A percentile compares a stretch with the other conserved stretches of the same genome.
phyloP scores from a whole-genome alignment of 2,888 invertebrate species.

The Pteria penguin region DNA sequence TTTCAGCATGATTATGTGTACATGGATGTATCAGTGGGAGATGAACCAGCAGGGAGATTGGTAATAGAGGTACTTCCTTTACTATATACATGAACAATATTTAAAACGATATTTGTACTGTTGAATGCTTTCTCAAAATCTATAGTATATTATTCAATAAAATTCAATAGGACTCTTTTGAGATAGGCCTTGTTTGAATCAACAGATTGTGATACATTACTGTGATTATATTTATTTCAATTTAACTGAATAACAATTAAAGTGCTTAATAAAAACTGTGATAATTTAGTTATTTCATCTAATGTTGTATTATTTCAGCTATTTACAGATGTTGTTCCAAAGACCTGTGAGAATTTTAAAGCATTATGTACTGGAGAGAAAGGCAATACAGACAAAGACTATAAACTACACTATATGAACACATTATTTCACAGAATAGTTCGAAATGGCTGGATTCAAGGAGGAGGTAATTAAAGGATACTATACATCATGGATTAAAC shows the following conservation, averaged over 20 bases:
- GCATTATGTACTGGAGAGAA: constrained; percentile 79
- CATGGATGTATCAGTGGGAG: constrained; percentile 75
- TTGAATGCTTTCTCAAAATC: no score
- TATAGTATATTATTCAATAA: no score
- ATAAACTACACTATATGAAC: constrained; percentile 80
- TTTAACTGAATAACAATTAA: no score
- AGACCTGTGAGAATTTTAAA: constrained; percentile 88
- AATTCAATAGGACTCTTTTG: no score
- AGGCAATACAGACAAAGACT: constrained; percentile 71
- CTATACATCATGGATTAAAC: no score
- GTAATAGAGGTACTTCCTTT: constrained; percentile 78
- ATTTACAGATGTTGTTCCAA: constrained; percentile 87
- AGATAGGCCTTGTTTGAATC: no score
- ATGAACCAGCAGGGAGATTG: constrained; percentile 71
- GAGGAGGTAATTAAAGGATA: constrained; percentile 84
- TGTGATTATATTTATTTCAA: no score
- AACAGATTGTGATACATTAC: no score
- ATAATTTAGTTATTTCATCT: background rate
- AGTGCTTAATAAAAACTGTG: background rate
- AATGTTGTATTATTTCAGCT: constrained; percentile 61
- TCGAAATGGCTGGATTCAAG: constrained; percentile 87
- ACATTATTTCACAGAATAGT: constrained; percentile 85
- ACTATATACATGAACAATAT: no score
- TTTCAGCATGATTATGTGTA: constrained; percentile 75
- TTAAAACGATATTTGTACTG: no score